Conservation (phyloP, 2,113 vertebrate species). For the Zeus faber region DNA sequence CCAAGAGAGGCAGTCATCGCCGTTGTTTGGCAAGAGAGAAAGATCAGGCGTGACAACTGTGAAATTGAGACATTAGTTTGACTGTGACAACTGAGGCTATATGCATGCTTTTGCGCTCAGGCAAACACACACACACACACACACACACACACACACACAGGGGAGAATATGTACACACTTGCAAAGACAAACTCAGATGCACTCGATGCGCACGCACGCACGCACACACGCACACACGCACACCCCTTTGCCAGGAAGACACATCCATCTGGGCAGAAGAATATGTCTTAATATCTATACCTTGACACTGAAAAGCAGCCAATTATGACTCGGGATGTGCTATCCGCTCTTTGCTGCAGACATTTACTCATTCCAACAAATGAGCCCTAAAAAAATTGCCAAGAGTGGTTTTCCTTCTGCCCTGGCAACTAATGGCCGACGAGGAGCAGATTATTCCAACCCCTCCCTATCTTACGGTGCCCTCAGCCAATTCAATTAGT, state of each 20-base stretch:
- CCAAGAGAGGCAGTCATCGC: too few relatives aligned
- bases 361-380: neutral
- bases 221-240: slow-evolving; percentile 39
- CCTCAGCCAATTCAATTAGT: neutral
- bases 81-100: neutral
- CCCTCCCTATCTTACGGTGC: neutral
- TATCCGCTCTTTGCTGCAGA: neutral
- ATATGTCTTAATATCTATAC: too few relatives aligned
- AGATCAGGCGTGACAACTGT: too few relatives aligned
- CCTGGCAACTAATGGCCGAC: neutral
- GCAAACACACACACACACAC: neutral
- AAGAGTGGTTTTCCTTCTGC: neutral
- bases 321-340: neutral
- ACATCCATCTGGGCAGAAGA: slow-evolving; percentile 10
- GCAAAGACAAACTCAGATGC: slow-evolving; percentile 34
- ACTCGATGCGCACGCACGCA: slow-evolving; percentile 93
- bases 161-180: slow-evolving; percentile 5
- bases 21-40: too few relatives aligned
- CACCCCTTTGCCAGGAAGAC: neutral
- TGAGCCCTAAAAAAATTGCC: slow-evolving; percentile 1
- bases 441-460: neutral
- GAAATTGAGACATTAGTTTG: too few relatives aligned
- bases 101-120: neutral
- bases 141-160: slow-evolving; percentile 10
- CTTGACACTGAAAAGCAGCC: slow-evolving; percentile 13